Evolutionary conservation across 2,113 vertebrate species (phyloP), one percentile per base, ranked within the genome.

Genomic region (Oncorhynchus keta): DNA sequence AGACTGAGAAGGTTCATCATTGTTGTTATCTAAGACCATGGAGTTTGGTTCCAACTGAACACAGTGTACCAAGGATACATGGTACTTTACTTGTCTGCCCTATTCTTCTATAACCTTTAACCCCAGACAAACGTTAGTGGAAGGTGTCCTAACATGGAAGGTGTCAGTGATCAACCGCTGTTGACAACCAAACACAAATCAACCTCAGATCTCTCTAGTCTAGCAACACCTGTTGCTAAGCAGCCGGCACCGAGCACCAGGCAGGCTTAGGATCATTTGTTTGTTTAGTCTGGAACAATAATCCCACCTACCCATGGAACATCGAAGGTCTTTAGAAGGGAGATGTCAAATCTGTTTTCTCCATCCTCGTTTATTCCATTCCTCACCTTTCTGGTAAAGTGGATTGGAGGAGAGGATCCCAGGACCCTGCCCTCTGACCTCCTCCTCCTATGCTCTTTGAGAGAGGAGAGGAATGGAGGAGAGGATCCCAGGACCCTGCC

Each of bases 141-240:
- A 62, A 62, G 59, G n/a, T n/a, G 59, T 62, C 59, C n/a, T 45
- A 78, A 7, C 16, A 22, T 72, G 24, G n/a, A n/a, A n/a, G n/a
- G n/a, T n/a, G n/a, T 28, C 69, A 24, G 16, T 4, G 13, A 18
- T 18, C 49, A 55, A 55, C 49, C 16, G 4, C 49, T 18, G 12
- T 55, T 55, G 49, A 55, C 30, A 9, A 45, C n/a, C 39, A 28
- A 14, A 30, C 70, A 32, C 8, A 30, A 59, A 72, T n/a, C 55
- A 30, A 8, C 70, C 70, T 20, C 22, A 9, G 24, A 16, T 9
- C 28, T 72, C 18, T 72, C 70, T 22, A 24, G 26, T 72, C 70
- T 22, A 24, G 26, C 51, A 72, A 59, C 84, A 92, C 90, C 88
- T 91, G 91, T 92, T 92, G 91, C 90, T 91, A 92, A 85, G 91